phyloP scores from a whole-genome alignment of 2,113 vertebrate genomes.

The Dinomys branickii region DNA sequence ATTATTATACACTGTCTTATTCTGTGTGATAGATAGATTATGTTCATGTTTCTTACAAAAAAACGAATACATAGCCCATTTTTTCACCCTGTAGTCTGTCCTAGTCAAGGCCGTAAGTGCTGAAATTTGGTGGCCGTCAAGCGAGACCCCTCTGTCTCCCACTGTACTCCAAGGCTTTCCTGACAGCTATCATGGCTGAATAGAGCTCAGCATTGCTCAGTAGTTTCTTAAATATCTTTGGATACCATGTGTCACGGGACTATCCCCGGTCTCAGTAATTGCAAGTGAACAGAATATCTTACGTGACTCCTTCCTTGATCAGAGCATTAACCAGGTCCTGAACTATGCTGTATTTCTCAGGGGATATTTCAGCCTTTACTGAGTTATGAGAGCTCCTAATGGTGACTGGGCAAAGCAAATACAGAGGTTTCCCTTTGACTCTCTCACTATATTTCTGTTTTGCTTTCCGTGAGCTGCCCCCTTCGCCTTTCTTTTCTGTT shows the following conservation, averaged over 20 bases:
- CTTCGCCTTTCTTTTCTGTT: background rate
- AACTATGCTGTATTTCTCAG: background rate
- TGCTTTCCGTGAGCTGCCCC: background rate
- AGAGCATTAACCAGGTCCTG: too few species aligned
- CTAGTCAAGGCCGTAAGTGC: rapidly evolving
- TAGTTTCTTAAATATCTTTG: background rate
- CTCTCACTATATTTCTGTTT: background rate
- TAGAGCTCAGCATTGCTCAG: background rate
- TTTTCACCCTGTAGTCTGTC: background rate
- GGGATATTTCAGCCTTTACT: background rate
- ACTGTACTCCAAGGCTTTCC: background rate
- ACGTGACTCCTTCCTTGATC: rapidly evolving
- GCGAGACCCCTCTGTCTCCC: too few species aligned
- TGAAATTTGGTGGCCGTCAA: too few species aligned
- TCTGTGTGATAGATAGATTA: background rate
- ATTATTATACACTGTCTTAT: background rate
- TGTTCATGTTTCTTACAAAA: rapidly evolving
- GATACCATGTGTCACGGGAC: rapidly evolving
- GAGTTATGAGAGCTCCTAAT: background rate
- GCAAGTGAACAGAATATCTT: background rate
- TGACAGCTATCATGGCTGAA: background rate
- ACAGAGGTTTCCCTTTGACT: background rate
- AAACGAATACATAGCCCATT: background rate
- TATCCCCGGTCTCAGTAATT: background rate
- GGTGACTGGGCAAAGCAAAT: background rate